Percentiles rank a stretch among this genome's conserved stretches.
Conservation (phyloP, 2,797 vertebrate species). For the Peromyscus aztecus region DNA sequence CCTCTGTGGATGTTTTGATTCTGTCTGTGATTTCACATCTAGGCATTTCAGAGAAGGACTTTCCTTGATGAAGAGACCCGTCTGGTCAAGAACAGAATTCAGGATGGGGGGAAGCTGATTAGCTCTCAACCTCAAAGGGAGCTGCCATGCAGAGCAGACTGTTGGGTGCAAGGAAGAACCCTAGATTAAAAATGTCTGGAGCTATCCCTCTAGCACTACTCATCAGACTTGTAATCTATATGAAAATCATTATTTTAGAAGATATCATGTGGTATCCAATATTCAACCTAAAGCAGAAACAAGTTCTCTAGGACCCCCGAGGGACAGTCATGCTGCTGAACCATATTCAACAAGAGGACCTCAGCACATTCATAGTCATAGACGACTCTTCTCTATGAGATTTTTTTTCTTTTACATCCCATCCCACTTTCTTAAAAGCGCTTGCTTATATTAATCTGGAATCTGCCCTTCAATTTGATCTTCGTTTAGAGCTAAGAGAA, state of each 20-base stretch:
- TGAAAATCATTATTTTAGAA: conserved; percentile 55
- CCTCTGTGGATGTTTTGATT: background rate
- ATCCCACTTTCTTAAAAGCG: conserved; percentile 13
- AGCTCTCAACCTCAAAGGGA: background rate
- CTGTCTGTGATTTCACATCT: background rate
- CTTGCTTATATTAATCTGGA: conserved; percentile 29
- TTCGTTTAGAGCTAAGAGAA: background rate
- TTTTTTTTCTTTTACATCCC: background rate
- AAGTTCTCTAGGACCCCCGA: conserved; percentile 10
- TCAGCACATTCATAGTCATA: background rate
- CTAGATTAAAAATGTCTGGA: conserved; percentile 21
- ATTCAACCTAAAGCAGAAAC: conserved; percentile 54
- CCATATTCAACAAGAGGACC: background rate
- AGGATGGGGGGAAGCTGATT: background rate
- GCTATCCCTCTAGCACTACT: background rate
- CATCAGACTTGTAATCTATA: conserved; percentile 21
- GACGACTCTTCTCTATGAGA: background rate
- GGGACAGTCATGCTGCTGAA: background rate
- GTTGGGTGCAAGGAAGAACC: background rate
- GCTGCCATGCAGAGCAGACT: background rate
- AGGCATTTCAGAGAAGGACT: background rate
- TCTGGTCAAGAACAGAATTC: background rate
- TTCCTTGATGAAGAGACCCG: background rate
- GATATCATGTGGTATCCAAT: background rate
- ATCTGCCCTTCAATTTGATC: background rate